A percentile compares a stretch with the other conserved stretches of the same genome.
Conservation (phyloP, 2,888 invertebrate genomes). For the Hymenopus coronatus region DNA sequence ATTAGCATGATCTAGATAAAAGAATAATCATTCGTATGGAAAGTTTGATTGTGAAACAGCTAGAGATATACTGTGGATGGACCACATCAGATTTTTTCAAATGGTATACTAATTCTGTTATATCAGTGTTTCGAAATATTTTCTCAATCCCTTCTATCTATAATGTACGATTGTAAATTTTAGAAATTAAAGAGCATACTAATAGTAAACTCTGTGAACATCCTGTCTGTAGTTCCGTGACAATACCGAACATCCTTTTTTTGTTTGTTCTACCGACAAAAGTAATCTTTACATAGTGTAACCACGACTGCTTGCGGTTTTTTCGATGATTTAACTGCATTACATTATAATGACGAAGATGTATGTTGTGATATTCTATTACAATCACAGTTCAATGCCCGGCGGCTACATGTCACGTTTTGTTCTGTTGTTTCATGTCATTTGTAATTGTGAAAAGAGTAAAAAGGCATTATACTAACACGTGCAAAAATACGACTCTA, state of each 20-base stretch:
- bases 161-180: too few relatives aligned
- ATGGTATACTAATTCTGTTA: too few relatives aligned
- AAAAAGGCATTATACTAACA: not conserved
- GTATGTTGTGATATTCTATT: not conserved
- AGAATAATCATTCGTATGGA: too few relatives aligned
- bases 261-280: not conserved
- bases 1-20: too few relatives aligned
- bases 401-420: not conserved
- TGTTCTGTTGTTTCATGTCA: slow-evolving; percentile 12
- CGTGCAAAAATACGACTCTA: slow-evolving; percentile 1
- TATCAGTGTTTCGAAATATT: too few relatives aligned
- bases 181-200: not conserved
- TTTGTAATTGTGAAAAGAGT: not conserved
- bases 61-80: too few relatives aligned
- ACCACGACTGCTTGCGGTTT: not conserved
- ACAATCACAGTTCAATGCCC: not conserved
- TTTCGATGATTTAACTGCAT: not conserved
- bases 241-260: not conserved
- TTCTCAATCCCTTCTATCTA: too few relatives aligned
- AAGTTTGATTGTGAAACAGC: too few relatives aligned
- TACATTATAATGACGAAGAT: not conserved
- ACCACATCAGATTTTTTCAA: too few relatives aligned
- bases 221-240: not conserved
- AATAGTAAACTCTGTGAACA: not conserved
- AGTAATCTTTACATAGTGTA: not conserved